These are phyloP conservation scores for Coremacera marginata DNA, from an alignment of 2,888 invertebrate genomes.

Conservation along the genomic window DNA sequence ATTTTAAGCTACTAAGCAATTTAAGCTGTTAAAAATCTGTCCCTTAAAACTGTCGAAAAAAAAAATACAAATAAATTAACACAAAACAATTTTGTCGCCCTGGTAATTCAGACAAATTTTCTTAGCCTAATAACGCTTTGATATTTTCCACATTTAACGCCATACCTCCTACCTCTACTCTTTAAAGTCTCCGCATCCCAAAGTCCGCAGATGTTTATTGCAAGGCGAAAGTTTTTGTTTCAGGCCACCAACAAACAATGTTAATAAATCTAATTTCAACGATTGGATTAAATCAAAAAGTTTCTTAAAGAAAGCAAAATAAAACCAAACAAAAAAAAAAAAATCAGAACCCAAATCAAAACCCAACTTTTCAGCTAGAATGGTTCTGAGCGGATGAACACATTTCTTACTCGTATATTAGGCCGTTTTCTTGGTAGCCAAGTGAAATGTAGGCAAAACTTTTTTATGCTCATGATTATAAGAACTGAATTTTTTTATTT, in stretches of 20 bases:
- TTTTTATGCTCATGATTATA: neutral
- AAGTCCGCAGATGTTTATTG: neutral
- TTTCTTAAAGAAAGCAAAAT: neutral
- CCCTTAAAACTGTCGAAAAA: too few species aligned
- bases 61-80: too few species aligned
- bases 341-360: conserved; percentile 5
- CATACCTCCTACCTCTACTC: too few species aligned
- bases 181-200: too few species aligned
- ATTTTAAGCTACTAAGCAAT: too few species aligned
- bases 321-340: conserved; percentile 37
- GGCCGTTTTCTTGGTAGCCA: neutral
- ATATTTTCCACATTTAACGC: too few species aligned
- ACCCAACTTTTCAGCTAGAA: neutral
- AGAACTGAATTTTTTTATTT: neutral
- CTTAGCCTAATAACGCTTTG: too few species aligned
- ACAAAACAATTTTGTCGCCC: too few species aligned
- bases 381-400: conserved; percentile 27
- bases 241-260: neutral
- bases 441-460: neutral
- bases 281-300: neutral
- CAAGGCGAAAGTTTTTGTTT: neutral
- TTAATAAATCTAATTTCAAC: neutral
- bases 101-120: too few species aligned
- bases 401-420: conserved; percentile 20
- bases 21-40: too few species aligned